Conservation (phyloP, 2,888 invertebrate genomes). For the Pristionchus mayeri region DNA sequence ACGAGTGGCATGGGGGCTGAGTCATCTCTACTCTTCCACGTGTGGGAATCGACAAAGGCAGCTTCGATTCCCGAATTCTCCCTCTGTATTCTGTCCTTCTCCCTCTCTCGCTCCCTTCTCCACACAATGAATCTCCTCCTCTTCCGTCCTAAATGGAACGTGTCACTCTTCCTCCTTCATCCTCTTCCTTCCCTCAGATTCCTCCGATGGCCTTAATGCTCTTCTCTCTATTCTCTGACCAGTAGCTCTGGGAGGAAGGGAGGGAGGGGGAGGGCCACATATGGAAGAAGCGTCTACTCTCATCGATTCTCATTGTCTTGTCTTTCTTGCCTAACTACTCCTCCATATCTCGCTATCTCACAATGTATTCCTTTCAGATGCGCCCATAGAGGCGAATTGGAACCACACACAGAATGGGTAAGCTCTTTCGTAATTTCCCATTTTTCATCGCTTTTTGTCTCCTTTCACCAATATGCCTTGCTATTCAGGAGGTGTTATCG, state of each 20-base stretch:
- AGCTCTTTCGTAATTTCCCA: neutral
- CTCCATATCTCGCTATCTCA: neutral
- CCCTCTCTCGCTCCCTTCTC: neutral
- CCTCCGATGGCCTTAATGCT: constrained; percentile 29
- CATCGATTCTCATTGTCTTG: constrained; percentile 41
- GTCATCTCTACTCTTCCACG: constrained; percentile 1
- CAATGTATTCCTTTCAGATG: constrained; percentile 30
- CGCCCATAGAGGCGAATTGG: neutral
- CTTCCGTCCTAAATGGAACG: constrained; percentile 12
- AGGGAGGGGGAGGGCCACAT: constrained; percentile 20
- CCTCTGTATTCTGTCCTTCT: neutral
- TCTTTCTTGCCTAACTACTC: constrained; percentile 10
- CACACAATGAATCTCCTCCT: neutral
- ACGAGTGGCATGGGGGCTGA: neutral
- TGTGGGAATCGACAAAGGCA: neutral
- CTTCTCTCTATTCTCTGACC: constrained; percentile 36
- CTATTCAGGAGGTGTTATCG: constrained; percentile 93
- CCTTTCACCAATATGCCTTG: too few relatives aligned
- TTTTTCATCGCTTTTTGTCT: neutral
- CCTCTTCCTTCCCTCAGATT: neutral
- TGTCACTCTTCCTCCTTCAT: constrained; percentile 32
- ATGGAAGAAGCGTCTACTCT: constrained; percentile 21
- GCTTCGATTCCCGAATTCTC: neutral
- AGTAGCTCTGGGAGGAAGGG: neutral
- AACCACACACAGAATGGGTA: neutral